Base-by-base conservation (phyloP, 2,113 vertebrate genomes). In the Onychostruthus taczanowskii region DNA sequence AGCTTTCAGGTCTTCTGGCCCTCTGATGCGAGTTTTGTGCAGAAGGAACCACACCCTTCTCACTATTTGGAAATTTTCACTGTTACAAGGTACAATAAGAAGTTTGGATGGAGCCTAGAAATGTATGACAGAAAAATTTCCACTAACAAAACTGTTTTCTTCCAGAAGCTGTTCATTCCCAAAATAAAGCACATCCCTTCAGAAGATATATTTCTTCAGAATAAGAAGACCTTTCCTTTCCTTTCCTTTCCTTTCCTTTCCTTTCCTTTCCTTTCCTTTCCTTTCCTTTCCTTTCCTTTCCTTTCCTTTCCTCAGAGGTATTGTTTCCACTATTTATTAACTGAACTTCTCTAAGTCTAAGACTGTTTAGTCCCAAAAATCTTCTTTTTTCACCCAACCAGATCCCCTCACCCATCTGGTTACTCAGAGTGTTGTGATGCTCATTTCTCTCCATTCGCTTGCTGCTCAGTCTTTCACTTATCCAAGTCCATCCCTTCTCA, bases 381-480 rank as follows among this genome's bases (percentile, higher is more conserved):
- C 27, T 80, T 53, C 13, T 26, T 83, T 64, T 35, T 56, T 31
- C 59, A 66, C 67, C 24, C 41, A 61, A 30, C 31, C 37, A 70
- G 23, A 78, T 24, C 14, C 53, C 55, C 30, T 62, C 26, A 23
- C 47, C 10, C 5, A 53, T 66, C 41, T 58, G 16, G 3, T 66
- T 78, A 24, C 10, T 43, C 27, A 13, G 0, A 5, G 26, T 3
- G 4, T 49, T 73, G 41, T 43, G 1, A n/a, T 13, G 35, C 4
- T 37, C 2, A n/a, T 59, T 82, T 55, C 37, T 47, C 14, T 84
- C 55, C 33, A 22, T 28, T 70, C 19, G 11, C 18, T 62, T 50
- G 33, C n/a, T 41, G 30, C 24, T 80, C 76, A 59, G 15, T 10
- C 37, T 62, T 64, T 59, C 50, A 37, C 18, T 87, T 59, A 46